A percentile compares a stretch with the other conserved stretches of the same genome.
Conservation (phyloP, 2,797 vertebrate genomes). For the Neosalanx taihuensis region DNA sequence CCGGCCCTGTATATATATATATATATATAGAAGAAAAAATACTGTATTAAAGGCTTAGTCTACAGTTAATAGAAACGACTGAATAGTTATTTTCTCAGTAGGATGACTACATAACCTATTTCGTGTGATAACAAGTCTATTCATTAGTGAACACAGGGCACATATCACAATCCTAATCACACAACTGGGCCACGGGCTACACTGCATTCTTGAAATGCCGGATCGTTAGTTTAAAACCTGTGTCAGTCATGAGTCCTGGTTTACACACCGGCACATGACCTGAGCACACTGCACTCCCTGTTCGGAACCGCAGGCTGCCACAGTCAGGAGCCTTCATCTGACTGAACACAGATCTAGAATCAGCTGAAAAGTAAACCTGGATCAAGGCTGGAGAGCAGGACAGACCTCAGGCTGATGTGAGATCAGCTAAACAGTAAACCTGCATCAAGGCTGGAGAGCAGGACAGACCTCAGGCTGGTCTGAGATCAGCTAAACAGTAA, state of each 20-base stretch:
- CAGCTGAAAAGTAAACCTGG: background rate
- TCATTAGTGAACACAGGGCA: too few species aligned
- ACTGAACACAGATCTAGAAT: conserved; percentile 9
- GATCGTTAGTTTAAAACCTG: conserved; percentile 1
- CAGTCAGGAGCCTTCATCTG: background rate
- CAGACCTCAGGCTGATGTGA: too few species aligned
- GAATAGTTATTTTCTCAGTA: background rate
- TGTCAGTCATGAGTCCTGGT: conserved; percentile 49
- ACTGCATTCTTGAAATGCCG: conserved; percentile 50
- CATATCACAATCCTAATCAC: conserved; percentile 13
- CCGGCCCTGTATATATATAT: too few species aligned
- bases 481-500: background rate
- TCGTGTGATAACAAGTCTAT: background rate
- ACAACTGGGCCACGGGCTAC: background rate
- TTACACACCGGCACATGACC: conserved; percentile 54
- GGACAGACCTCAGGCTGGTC: too few species aligned
- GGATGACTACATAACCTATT: background rate
- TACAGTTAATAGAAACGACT: background rate
- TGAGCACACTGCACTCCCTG: conserved; percentile 6
- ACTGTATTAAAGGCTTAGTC: too few species aligned
- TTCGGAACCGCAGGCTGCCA: background rate
- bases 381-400: too few species aligned
- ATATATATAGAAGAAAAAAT: too few species aligned
- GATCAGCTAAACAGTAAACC: too few species aligned
- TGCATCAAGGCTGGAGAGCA: too few species aligned